These are phyloP conservation scores for Beris morrisii DNA, from an alignment of 2,888 invertebrate genomes.

Conservation along the genomic window DNA sequence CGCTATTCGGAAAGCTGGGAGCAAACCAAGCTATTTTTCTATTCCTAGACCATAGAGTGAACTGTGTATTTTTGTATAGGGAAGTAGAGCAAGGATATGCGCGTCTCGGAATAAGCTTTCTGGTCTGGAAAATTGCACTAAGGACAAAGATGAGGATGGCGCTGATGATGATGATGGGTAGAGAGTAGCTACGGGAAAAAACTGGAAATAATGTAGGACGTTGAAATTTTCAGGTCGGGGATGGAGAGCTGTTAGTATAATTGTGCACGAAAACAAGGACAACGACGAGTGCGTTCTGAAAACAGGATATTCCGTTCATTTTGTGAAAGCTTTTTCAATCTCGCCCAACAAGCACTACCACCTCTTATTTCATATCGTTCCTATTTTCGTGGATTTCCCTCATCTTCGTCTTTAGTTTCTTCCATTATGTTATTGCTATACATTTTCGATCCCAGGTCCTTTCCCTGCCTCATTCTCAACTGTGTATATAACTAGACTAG, in stretches of 20 bases:
- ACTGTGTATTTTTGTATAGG: constrained; percentile 1
- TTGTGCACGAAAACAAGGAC: not conserved
- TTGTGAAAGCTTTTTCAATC: constrained; percentile 35
- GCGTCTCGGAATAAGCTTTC: constrained; percentile 35
- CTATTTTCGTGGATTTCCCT: constrained; percentile 12
- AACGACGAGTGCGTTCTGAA: not conserved
- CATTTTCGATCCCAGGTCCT: not conserved
- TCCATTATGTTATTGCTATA: not conserved
- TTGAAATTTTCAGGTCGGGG: constrained; percentile 18
- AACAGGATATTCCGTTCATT: constrained; percentile 6
- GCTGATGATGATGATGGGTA: not conserved
- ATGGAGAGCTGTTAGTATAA: constrained; percentile 17
- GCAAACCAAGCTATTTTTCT: constrained; percentile 18
- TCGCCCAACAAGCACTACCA: constrained; percentile 29
- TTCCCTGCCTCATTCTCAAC: not conserved
- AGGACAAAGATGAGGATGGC: constrained; percentile 33
- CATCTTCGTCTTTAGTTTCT: constrained; percentile 10
- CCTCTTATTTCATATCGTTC: constrained; percentile 39
- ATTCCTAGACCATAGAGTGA: constrained; percentile 7
- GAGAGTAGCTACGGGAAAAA: not conserved
- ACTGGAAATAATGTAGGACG: constrained; percentile 20
- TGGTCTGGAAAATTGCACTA: constrained; percentile 39
- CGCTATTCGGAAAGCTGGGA: constrained; percentile 1
- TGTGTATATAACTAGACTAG: not conserved
- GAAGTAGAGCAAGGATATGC: constrained; percentile 7